These are phyloP conservation scores for Tangara arthus DNA, from an alignment of 2,797 vertebrate species.

Conservation along the genomic window DNA sequence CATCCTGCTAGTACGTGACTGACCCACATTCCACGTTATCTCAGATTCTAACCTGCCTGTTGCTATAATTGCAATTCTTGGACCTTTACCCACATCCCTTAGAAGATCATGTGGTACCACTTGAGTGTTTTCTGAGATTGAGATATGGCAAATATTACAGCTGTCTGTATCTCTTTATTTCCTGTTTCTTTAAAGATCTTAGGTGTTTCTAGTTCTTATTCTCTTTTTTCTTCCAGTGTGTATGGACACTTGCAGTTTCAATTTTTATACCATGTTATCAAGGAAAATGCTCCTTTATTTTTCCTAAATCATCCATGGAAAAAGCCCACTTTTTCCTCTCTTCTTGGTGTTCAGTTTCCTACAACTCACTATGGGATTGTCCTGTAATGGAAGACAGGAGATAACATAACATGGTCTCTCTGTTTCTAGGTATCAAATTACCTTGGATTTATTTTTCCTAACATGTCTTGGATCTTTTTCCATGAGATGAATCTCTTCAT, in stretches of 20 bases:
- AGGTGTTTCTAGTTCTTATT: neutral
- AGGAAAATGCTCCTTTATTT: neutral
- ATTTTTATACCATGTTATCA: neutral
- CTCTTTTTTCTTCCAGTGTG: neutral
- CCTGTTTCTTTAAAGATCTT: neutral
- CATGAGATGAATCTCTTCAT: neutral
- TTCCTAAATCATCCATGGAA: neutral
- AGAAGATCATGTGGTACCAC: neutral
- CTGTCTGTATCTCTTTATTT: neutral
- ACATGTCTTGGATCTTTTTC: neutral
- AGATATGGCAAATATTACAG: neutral
- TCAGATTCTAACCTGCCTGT: neutral
- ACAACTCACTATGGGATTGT: neutral
- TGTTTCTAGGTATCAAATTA: neutral
- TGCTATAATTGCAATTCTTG: neutral
- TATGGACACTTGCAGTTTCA: neutral
- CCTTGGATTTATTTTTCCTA: neutral
- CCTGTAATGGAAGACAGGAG: neutral
- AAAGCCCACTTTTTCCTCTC: neutral
- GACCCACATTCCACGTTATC: neutral
- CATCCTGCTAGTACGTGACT: neutral
- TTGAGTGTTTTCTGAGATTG: neutral
- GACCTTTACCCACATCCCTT: neutral
- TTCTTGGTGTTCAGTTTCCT: neutral
- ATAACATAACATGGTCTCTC: neutral